Conservation (phyloP, 2,888 invertebrate species). For the Chamaedrilus cognettii region DNA sequence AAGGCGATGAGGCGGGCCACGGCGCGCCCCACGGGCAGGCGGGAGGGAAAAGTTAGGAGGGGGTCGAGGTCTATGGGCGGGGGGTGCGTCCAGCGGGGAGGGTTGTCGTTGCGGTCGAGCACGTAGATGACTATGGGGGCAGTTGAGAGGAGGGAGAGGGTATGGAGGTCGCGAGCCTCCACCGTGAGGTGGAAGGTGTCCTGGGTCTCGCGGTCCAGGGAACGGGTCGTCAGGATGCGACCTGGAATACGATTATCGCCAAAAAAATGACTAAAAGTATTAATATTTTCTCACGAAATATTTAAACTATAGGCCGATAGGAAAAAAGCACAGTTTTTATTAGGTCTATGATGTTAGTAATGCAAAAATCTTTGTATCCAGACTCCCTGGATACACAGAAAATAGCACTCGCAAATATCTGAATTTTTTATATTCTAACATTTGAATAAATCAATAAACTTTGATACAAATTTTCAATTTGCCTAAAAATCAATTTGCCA, state of each 20-base stretch:
- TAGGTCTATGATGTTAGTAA: no score
- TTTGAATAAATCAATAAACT: no score
- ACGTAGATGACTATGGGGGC: conserved; percentile 36
- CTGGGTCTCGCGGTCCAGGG: conserved; percentile 31
- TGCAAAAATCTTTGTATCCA: no score
- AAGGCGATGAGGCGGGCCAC: not conserved
- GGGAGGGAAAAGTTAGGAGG: not conserved
- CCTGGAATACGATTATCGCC: conserved; percentile 25
- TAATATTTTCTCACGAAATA: not conserved
- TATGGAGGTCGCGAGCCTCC: conserved; percentile 14
- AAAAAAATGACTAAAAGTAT: no score
- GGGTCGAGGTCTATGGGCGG: not conserved
- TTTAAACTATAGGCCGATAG: not conserved
- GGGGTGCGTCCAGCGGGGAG: conserved; percentile 21
- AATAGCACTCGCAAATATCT: no score
- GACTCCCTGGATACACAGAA: no score
- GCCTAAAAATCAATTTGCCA: no score
- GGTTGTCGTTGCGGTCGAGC: conserved; percentile 36
- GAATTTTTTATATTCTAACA: no score
- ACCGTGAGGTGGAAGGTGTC: conserved; percentile 28
- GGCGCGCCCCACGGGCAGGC: conserved; percentile 1
- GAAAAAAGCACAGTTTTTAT: not conserved
- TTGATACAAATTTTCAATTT: no score
- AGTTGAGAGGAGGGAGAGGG: conserved; percentile 21
- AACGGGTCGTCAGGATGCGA: conserved; percentile 24